phyloP scores from a whole-genome alignment of 2,113 vertebrate genomes.

The Corythoichthys intestinalis region DNA sequence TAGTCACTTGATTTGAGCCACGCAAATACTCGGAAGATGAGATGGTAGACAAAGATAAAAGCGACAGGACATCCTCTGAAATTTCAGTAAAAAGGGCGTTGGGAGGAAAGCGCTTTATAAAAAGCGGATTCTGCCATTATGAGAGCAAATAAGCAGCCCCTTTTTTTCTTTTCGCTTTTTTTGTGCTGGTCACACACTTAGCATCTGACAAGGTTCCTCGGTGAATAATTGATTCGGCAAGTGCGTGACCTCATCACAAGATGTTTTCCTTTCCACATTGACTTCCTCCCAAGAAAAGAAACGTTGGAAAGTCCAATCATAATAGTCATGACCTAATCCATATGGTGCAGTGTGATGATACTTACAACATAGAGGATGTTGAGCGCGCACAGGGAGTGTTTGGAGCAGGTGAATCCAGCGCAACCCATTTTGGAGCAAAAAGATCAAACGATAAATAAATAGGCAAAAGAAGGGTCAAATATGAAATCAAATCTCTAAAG shows the following conservation, averaged over 20 bases:
- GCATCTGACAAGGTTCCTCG: constrained; percentile 24
- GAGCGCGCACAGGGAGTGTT: constrained; percentile 68
- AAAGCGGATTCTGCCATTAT: neutral
- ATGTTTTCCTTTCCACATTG: neutral
- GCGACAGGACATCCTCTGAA: neutral
- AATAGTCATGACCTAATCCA: constrained; percentile 10
- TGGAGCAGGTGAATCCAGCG: constrained; percentile 74
- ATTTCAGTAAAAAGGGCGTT: neutral
- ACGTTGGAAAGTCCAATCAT: too few relatives aligned
- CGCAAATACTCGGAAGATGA: neutral
- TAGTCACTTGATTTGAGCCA: too few relatives aligned
- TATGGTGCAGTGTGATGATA: constrained; percentile 46
- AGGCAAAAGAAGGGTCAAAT: neutral
- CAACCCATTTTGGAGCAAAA: constrained; percentile 54
- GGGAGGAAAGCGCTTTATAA: constrained; percentile 16
- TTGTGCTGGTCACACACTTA: neutral
- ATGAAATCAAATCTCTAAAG: neutral
- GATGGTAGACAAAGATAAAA: neutral
- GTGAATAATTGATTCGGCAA: constrained; percentile 54
- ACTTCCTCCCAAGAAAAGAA: too few relatives aligned
- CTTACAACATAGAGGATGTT: constrained; percentile 77
- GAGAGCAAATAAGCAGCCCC: neutral
- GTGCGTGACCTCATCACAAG: constrained; percentile 2
- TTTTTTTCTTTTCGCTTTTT: neutral
- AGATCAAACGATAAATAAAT: neutral